Base-by-base conservation (phyloP, 2,888 invertebrate genomes). In the Pedicia rivosa region DNA sequence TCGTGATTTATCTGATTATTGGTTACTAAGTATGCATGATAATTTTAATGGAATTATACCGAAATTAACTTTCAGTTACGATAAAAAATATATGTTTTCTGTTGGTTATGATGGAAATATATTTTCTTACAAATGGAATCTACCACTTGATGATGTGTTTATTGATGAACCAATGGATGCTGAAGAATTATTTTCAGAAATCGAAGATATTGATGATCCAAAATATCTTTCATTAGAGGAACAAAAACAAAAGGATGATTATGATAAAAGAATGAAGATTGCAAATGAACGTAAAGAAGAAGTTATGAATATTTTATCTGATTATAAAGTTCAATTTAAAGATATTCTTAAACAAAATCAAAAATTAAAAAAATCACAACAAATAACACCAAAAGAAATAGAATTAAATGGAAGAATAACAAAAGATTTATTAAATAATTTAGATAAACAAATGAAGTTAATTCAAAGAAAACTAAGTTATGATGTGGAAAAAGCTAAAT, bases 51-150 rank as follows among this genome's bases (percentile, higher is more conserved):
- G 84, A 6, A 63, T 62, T 10, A 67, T 86, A 20, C 68, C 74
- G 1, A 64, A 65, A 39, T 61, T 86, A 37, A 65, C 70, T 39
- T 67, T 76, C 42, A 78, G 73, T 48, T 61, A 59, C 37, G 72
- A 81, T 54, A 50, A 53, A 0, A 48, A 53, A 17, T 55, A 52
- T 42, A 43, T 81, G 6, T 70, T 73, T 39, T 67, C 75, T 1
- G 69, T 76, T 47, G 86, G 84, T 0, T 51, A 65, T 13, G 84
- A 84, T 54, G 82, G 83, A 4, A 83, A 84, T 51, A 65, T 86
- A 35, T 86, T 87, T 51, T 68, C 75, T 0, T 84, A 71, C 48
- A 48, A 53, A 2, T 71, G 75, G 48, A 63, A 67, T 42, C 52
- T 55, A 1, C 51, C 52, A 0, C 40, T 36, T 32, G 2, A 38